These are phyloP conservation scores for Ramphastos sulfuratus DNA, from an alignment of 2,113 vertebrate genomes.

Conservation along the genomic window DNA sequence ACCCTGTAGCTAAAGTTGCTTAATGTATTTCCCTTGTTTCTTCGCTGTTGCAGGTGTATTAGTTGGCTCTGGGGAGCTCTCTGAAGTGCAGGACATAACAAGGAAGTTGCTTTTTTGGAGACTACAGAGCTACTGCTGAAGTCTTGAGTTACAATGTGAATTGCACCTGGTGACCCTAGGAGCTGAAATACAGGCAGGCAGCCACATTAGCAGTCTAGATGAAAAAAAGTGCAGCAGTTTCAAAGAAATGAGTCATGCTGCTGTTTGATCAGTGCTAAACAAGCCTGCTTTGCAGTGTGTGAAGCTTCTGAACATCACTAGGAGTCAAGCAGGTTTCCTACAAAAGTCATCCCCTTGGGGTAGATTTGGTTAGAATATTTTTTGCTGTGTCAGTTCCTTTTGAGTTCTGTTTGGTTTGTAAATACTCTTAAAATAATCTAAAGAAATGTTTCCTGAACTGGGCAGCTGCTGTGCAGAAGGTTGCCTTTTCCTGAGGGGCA, in stretches of 20 bases:
- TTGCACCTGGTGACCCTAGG: neutral
- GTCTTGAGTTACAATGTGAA: neutral
- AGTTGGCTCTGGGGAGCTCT: neutral
- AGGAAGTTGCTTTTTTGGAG: neutral
- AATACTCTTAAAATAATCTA: neutral
- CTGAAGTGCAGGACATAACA: neutral
- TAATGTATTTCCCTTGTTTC: neutral
- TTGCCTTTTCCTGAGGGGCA: neutral
- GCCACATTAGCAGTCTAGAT: neutral
- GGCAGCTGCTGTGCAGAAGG: neutral
- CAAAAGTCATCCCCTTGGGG: neutral
- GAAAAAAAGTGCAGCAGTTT: neutral
- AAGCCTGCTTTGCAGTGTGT: neutral
- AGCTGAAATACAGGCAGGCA: neutral
- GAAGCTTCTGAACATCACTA: neutral
- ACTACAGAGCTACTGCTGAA: neutral
- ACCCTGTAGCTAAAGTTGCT: neutral
- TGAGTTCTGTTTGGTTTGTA: neutral
- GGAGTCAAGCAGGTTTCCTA: neutral
- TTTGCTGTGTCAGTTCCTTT: neutral
- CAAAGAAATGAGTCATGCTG: neutral
- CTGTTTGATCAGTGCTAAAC: neutral
- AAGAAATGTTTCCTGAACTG: slow-evolving; percentile 3
- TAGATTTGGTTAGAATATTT: neutral
- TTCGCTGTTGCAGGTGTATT: neutral